Base-by-base conservation (phyloP, 2,113 vertebrate species). In the Chloropsis cyanopogon region DNA sequence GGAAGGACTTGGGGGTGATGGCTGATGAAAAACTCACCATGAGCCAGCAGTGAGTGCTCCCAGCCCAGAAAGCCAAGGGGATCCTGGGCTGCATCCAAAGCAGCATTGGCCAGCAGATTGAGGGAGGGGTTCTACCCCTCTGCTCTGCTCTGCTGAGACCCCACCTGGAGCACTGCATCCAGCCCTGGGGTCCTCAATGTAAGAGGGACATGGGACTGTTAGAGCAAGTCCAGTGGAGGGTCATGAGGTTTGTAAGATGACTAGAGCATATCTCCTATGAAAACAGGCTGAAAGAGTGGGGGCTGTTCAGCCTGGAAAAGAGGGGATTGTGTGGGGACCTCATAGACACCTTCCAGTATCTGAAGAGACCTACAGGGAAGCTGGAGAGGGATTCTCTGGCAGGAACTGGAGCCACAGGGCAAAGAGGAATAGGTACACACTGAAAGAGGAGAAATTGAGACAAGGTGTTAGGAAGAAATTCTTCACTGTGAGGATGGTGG, bases 31-130 rank as follows among this genome's bases (percentile, higher is more conserved):
- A 54, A 47, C 24, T 41, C 64, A 41, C 5, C 75, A 24, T 7
- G 39, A 7, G 23, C 10, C 1, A 0, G 2, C n/a, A 53, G 3
- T 54, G 28, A 16, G 28, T 4, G 8, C 33, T 61, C 33, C 7
- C 14, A 53, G n/a, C 54, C 24, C 85, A 56, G 42, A 57, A 56
- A 42, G 4, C 49, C 42, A 42, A 1, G 11, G 29, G 7, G 41
- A 25, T 63, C 11, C n/a, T 41, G 49, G 26, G 56, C 75, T 71
- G 13, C 49, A 64, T 31, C 76, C 37, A 42, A 42, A 80, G 42
- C 0, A 50, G 11, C 7, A 2, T 3, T 26, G 25, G 57, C n/a
- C n/a, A 87, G n/a, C n/a, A 41, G 28, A 22, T 0, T 4, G 5
- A 41, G 56, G 14, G 24, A 70, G 6, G 21, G 4, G 7, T 35